Evolutionary conservation across 30 jellyfish, hydroid and myxozoan species (phyloP).

Genomic region (Turritopsis dohrnii): DNA sequence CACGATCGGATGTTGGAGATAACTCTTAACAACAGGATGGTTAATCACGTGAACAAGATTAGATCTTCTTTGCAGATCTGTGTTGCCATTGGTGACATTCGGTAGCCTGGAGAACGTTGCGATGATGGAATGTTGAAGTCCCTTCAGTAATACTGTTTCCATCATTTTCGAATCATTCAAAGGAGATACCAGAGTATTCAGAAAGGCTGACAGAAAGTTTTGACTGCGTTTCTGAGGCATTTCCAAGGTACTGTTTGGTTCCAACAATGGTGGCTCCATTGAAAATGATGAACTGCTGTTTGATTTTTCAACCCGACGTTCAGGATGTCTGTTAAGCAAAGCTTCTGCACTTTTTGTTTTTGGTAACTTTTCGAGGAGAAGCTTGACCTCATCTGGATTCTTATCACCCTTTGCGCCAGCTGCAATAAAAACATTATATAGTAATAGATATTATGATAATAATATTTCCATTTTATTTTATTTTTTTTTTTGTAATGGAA

Average conservation of each 20-base stretch:
- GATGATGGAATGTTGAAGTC: background rate
- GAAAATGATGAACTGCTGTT: background rate
- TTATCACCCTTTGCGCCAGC: background rate
- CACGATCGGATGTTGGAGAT: background rate
- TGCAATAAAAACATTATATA: background rate
- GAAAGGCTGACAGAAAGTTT: background rate
- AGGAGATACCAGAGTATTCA: background rate
- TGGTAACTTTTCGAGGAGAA: background rate
- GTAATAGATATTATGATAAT: too few relatives aligned
- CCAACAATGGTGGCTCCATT: background rate
- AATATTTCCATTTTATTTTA: too few relatives aligned
- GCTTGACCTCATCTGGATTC: background rate
- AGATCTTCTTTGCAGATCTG: background rate
- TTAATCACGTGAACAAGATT: background rate
- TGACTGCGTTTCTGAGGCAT: background rate
- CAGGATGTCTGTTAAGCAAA: constrained; percentile 2
- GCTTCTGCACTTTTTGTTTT: background rate
- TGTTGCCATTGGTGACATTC: background rate
- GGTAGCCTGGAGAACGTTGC: background rate
- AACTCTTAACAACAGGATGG: constrained; percentile 1
- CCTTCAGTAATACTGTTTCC: background rate
- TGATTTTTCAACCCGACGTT: constrained; percentile 2
- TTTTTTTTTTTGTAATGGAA: too few relatives aligned
- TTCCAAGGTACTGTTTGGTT: constrained; percentile 1
- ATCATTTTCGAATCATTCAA: background rate